These are phyloP conservation scores for Cotesia glomerata DNA, from an alignment of 1,140 invertebrate species.

Conservation along the genomic window DNA sequence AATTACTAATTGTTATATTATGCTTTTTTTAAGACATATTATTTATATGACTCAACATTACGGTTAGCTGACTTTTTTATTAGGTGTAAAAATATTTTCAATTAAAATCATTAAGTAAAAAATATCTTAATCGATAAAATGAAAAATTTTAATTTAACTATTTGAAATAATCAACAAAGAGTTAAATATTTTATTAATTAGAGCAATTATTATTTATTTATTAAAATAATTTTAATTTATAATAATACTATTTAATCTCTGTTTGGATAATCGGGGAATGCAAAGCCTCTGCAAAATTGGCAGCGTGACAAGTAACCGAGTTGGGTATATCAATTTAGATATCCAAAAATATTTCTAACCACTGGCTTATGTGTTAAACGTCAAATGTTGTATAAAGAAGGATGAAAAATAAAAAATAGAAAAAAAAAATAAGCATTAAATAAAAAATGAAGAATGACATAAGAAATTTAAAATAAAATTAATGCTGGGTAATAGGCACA, in stretches of 20 bases:
- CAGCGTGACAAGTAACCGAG: conserved; percentile 30
- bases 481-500: not conserved
- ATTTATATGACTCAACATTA: no score
- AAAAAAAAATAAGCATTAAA: not conserved
- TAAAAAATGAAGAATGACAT: not conserved
- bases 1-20: no score
- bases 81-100: no score
- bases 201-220: no score
- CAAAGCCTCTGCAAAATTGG: conserved; percentile 27
- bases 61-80: no score
- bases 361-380: conserved; percentile 28
- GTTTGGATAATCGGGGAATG: conserved; percentile 24
- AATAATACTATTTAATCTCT: conserved; percentile 19
- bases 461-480: not conserved
- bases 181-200: no score
- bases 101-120: no score
- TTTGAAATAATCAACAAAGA: no score
- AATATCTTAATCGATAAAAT: no score
- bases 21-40: no score
- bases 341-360: conserved; percentile 32
- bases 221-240: not conserved
- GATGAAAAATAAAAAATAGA: conserved; percentile 2
- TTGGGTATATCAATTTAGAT: conserved; percentile 35
- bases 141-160: no score
- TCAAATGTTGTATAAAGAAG: conserved; percentile 11